Base-by-base conservation (phyloP, 2,797 vertebrate species). In the Microtus californicus region DNA sequence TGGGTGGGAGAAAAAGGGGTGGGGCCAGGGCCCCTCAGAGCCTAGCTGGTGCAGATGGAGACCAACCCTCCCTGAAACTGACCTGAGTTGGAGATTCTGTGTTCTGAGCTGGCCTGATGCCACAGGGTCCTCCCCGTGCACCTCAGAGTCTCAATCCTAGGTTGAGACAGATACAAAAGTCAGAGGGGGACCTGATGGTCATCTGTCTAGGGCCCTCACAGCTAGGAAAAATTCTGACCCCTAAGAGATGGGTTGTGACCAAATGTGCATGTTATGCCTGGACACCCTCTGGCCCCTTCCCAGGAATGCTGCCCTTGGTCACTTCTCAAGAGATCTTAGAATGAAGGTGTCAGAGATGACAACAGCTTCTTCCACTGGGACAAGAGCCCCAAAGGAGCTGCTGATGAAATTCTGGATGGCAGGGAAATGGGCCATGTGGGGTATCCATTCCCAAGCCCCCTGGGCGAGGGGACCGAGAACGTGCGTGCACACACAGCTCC, bases 261-360 rank as follows among this genome's bases (percentile, higher is more conserved):
- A 3, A 10, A 86, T 12, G 17, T 31, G 2, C 48, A 1, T 0
- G 1, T 4, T 2, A 0, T 27, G 29, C 51, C 48, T 6, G 48
- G 80, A 23, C 1, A 5, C 13, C 73, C 56, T 59, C 6, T 0
- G 5, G 11, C 19, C 8, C 45, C 73, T 80, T 78, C 59, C 77
- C 34, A n/a, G 92, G 45, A 29, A 51, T 67, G 87, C 59, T 87
- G 43, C 19, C 6, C 78, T 86, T 0, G 15, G 76, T 23, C 51
- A 1, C 85, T 94, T 45, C 43, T 81, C 56, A 59, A 71, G 71
- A 77, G 37, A 34, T 27, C 45, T 3, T 27, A 59, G 29, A 56
- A 0, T n/a, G 6, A 13, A 69, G 31, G 43, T 40, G 43, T 7
- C 6, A 3, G 14, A 21, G 12, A 59, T 31, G 13, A 5, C 19